Conservation (phyloP, 1,140 invertebrate genomes). For the Araneus ventricosus region DNA sequence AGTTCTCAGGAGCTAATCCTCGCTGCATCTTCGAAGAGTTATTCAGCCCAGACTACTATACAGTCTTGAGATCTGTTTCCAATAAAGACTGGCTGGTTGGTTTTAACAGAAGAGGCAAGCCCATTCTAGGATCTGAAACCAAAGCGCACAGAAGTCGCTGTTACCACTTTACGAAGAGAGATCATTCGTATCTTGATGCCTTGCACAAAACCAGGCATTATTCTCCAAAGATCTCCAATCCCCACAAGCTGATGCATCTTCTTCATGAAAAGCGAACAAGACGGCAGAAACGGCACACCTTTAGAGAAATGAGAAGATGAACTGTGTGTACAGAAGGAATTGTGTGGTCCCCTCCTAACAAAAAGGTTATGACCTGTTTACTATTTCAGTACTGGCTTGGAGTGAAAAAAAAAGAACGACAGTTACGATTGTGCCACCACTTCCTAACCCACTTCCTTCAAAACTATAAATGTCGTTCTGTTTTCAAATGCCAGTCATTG, state of each 20-base stretch:
- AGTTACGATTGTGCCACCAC: not conserved
- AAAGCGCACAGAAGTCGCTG: not conserved
- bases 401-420: not conserved
- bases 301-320: not conserved
- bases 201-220: not conserved
- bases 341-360: not conserved
- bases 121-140: constrained; percentile 3
- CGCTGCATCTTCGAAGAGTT: constrained; percentile 29
- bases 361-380: not conserved
- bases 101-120: not conserved
- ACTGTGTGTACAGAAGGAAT: not conserved
- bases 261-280: not conserved
- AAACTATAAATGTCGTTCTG: not conserved
- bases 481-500: constrained; percentile 8
- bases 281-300: not conserved
- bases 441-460: not conserved
- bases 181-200: not conserved
- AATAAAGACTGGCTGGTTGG: not conserved
- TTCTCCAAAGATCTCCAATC: not conserved
- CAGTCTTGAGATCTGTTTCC: not conserved
- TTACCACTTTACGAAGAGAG: not conserved
- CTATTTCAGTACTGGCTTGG: not conserved
- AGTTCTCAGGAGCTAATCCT: constrained; percentile 14
- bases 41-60: not conserved
- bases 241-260: not conserved